These are phyloP conservation scores for Zaprionus ghesquierei DNA, from an alignment of 1,140 invertebrate genomes.

Conservation along the genomic window DNA sequence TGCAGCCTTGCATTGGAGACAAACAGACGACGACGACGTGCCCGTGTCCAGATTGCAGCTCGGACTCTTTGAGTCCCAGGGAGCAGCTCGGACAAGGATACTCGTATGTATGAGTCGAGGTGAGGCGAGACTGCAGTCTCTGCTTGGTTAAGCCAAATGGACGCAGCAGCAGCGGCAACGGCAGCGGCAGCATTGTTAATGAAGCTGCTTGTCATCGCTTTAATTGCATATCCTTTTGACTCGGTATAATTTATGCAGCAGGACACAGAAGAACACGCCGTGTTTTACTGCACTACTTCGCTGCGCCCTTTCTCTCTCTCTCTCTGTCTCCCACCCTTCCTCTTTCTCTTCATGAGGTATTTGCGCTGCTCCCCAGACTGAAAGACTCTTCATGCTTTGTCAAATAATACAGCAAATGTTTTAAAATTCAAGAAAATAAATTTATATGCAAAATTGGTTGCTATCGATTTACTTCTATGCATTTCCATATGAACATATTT, in stretches of 20 bases:
- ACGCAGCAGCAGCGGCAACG: not conserved
- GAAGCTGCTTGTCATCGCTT: constrained; percentile 74
- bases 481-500: not conserved
- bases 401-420: not conserved
- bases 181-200: constrained; percentile 51
- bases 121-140: not conserved
- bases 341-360: no score
- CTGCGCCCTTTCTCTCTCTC: not conserved
- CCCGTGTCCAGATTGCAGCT: constrained; percentile 71
- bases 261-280: not conserved
- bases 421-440: not conserved
- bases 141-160: constrained; percentile 3
- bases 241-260: constrained; percentile 55
- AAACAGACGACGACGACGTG: constrained; percentile 66
- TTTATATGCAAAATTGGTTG: not conserved
- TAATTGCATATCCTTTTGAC: constrained; percentile 62
- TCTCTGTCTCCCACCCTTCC: no score
- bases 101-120: not conserved
- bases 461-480: not conserved
- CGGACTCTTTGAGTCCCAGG: constrained; percentile 63
- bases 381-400: no score
- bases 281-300: not conserved
- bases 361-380: no score
- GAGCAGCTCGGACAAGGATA: constrained; percentile 37
- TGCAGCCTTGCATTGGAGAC: constrained; percentile 79